These are phyloP conservation scores for Bombylius major DNA, from an alignment of 2,888 invertebrate genomes.

Conservation along the genomic window DNA sequence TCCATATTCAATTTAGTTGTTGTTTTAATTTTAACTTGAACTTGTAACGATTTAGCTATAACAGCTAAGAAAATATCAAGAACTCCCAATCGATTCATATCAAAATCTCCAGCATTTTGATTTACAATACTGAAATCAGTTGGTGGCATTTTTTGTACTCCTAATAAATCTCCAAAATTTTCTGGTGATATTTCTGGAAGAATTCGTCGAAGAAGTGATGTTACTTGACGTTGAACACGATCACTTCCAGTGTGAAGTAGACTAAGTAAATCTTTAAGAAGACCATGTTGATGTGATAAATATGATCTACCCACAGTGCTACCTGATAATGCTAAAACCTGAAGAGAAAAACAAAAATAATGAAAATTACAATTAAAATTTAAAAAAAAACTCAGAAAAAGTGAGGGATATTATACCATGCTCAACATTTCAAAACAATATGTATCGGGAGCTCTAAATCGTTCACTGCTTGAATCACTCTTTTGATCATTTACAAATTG, in stretches of 20 bases:
- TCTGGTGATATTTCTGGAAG: slow-evolving; percentile 81
- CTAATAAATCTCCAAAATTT: slow-evolving; percentile 63
- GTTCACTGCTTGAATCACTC: slow-evolving; percentile 26
- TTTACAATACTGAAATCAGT: slow-evolving; percentile 64
- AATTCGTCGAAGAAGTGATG: slow-evolving; percentile 73
- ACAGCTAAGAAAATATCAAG: slow-evolving; percentile 83
- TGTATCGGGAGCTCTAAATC: slow-evolving; percentile 50
- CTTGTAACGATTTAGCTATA: slow-evolving; percentile 78
- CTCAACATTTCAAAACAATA: slow-evolving; percentile 97
- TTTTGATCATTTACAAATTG: slow-evolving; percentile 25
- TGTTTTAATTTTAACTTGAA: slow-evolving; percentile 65
- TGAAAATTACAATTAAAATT: slow-evolving; percentile 14
- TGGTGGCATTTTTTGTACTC: slow-evolving; percentile 56
- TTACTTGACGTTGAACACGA: slow-evolving; percentile 85
- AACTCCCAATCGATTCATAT: slow-evolving; percentile 54
- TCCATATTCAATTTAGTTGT: slow-evolving; percentile 39
- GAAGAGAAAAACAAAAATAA: slow-evolving; percentile 28
- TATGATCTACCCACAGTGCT: slow-evolving; percentile 83
- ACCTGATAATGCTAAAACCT: slow-evolving; percentile 69
- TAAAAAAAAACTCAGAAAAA: not conserved
- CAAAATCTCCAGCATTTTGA: slow-evolving; percentile 32
- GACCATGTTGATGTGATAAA: slow-evolving; percentile 74
- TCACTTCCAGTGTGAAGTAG: slow-evolving; percentile 89
- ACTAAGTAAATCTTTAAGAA: slow-evolving; percentile 72
- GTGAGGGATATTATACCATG: slow-evolving; percentile 44